These are phyloP conservation scores for Sebastes melanostomus DNA, from an alignment of 2,797 vertebrate species.

Conservation along the genomic window DNA sequence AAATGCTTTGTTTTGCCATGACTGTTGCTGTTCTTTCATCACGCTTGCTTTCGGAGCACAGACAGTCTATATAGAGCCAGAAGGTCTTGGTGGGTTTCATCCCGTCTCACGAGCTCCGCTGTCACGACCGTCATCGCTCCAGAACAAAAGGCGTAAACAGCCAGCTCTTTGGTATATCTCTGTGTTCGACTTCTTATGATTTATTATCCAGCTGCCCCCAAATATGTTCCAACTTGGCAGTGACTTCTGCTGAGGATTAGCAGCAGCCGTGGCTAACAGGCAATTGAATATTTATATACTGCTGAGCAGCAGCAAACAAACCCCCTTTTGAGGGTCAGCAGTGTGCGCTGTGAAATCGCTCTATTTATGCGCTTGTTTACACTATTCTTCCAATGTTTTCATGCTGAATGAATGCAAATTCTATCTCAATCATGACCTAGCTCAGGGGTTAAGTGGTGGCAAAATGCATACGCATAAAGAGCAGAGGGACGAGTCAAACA, in stretches of 20 bases:
- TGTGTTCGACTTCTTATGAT: slow-evolving; percentile 56
- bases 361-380: slow-evolving; percentile 60
- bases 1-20: not conserved
- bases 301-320: slow-evolving; percentile 57
- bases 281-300: slow-evolving; percentile 76
- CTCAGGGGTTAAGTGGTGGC: slow-evolving; percentile 63
- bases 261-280: slow-evolving; percentile 66
- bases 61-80: slow-evolving; percentile 5
- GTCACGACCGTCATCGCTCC: slow-evolving; percentile 49
- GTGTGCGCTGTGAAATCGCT: slow-evolving; percentile 51
- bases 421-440: slow-evolving; percentile 36
- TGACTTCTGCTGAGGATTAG: slow-evolving; percentile 63
- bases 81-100: slow-evolving; percentile 18
- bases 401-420: slow-evolving; percentile 58
- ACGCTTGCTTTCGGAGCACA: not conserved
- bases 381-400: slow-evolving; percentile 51
- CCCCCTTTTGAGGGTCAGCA: slow-evolving; percentile 57
- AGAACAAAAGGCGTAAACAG: slow-evolving; percentile 62
- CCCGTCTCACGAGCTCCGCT: slow-evolving; percentile 23
- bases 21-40: slow-evolving; percentile 23
- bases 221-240: slow-evolving; percentile 68
- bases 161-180: slow-evolving; percentile 53
- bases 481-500: slow-evolving; percentile 51
- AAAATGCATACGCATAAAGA: slow-evolving; percentile 56
- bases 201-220: slow-evolving; percentile 73